These are phyloP conservation scores for Silurus lanzhouensis DNA, from an alignment of 2,797 vertebrate species.

Conservation along the genomic window DNA sequence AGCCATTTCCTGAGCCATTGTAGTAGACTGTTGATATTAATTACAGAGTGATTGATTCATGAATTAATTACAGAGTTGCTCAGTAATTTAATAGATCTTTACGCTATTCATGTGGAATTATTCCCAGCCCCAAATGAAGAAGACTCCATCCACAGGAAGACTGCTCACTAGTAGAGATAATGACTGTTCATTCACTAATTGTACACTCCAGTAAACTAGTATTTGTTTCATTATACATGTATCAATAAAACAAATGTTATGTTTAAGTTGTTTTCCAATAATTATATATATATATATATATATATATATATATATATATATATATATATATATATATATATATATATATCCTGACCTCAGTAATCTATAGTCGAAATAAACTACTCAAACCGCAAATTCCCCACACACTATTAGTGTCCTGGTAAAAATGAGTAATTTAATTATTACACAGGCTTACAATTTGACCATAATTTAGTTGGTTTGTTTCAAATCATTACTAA, in stretches of 20 bases:
- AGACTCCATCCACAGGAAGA: too few relatives aligned
- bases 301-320: too few relatives aligned
- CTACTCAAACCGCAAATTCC: constrained; percentile 24
- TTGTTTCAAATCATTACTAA: constrained; percentile 60
- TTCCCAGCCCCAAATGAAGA: too few relatives aligned
- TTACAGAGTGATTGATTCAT: too few relatives aligned
- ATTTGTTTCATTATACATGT: constrained; percentile 1
- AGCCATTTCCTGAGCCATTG: too few relatives aligned
- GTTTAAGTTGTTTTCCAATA: constrained; percentile 24
- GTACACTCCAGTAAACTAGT: constrained; percentile 21
- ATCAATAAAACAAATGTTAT: constrained; percentile 44
- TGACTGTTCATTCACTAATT: constrained; percentile 8
- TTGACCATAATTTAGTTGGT: constrained; percentile 55
- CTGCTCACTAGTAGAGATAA: too few relatives aligned
- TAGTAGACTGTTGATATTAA: too few relatives aligned
- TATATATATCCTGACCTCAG: background rate
- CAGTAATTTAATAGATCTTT: too few relatives aligned
- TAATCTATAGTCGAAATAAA: background rate
- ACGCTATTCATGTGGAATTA: too few relatives aligned
- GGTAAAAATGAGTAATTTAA: constrained; percentile 53
- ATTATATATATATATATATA: too few relatives aligned
- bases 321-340: too few relatives aligned
- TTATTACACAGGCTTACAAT: constrained; percentile 54
- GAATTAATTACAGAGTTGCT: too few relatives aligned
- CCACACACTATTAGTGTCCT: constrained; percentile 33